A percentile compares a stretch with the other conserved stretches of the same genome.
phyloP scores from a whole-genome alignment of 2,113 vertebrate genomes.

The Platichthys stellatus region DNA sequence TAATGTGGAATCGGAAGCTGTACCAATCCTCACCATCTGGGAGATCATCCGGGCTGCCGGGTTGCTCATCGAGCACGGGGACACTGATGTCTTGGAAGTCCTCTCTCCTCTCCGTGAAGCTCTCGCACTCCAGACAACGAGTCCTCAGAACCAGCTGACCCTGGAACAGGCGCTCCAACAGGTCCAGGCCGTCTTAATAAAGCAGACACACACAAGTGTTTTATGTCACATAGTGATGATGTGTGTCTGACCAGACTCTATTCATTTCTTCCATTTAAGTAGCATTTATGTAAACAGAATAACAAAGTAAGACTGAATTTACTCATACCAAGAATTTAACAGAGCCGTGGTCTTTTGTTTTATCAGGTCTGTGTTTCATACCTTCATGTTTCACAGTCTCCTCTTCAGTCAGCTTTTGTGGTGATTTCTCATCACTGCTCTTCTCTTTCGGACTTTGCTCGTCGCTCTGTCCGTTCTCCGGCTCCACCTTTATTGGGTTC shows the following conservation, averaged over 20 bases:
- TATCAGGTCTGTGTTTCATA: conserved; percentile 22
- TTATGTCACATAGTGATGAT: too few species aligned
- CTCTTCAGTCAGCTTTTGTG: not conserved
- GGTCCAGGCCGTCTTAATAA: conserved; percentile 84
- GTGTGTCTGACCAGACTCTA: too few species aligned
- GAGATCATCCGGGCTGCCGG: conserved; percentile 84
- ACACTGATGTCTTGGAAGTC: conserved; percentile 99
- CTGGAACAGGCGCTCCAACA: conserved; percentile 95
- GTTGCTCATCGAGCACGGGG: conserved; percentile 93
- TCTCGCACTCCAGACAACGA: conserved; percentile 96
- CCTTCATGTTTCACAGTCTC: conserved; percentile 47
- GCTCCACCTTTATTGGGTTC: conserved; percentile 73
- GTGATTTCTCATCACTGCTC: not conserved
- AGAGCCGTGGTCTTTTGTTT: not conserved
- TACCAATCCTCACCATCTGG: conserved; percentile 85
- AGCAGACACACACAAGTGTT: not conserved
- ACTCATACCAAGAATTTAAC: too few species aligned
- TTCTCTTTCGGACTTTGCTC: not conserved
- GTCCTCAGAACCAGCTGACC: conserved; percentile 94
- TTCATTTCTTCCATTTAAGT: too few species aligned
- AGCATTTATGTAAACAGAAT: too few species aligned
- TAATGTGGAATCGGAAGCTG: not conserved
- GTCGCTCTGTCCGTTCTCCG: conserved; percentile 57
- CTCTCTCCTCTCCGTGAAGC: conserved; percentile 94
- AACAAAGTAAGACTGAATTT: too few species aligned